A percentile compares a stretch with the other conserved stretches of the same genome.
Evolutionary conservation across 2,797 vertebrate species (phyloP).

Genomic region (Uromys caudimaculatus): DNA sequence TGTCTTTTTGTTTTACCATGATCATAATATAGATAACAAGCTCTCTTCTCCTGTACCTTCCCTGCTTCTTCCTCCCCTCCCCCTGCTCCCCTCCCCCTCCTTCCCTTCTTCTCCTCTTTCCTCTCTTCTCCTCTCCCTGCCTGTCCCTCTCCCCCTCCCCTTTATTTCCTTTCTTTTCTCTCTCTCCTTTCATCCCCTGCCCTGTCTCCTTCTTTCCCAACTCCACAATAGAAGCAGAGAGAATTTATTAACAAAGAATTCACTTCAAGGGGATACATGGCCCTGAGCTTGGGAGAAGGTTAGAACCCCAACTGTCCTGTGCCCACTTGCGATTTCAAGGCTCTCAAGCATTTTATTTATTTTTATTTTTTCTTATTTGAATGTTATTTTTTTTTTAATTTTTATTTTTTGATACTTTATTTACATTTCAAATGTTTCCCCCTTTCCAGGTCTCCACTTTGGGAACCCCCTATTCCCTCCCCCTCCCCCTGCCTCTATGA

Average conservation of each 20-base stretch:
- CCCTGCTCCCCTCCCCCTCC: not conserved
- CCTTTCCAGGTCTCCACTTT: no score
- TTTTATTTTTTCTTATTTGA: no score
- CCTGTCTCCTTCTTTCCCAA: not conserved
- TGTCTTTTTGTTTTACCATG: not conserved
- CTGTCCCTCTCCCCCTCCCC: accelerated
- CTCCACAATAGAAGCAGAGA: not conserved
- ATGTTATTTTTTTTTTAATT: no score
- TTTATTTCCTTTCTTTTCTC: not conserved
- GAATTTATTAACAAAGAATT: not conserved
- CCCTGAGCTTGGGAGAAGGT: not conserved
- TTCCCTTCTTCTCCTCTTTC: accelerated
- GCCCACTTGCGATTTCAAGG: not conserved
- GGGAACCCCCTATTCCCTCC: no score
- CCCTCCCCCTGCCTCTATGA: no score
- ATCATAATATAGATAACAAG: not conserved
- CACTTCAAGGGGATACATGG: not conserved
- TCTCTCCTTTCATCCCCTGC: not conserved
- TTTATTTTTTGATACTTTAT: no score
- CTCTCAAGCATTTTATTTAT: not conserved
- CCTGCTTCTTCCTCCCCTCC: no score
- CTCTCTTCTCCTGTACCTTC: not conserved
- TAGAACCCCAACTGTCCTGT: not conserved
- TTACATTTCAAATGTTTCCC: no score
- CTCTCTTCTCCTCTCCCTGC: no score